Conservation (phyloP, 2,797 vertebrate species). For the Diglossa cyanea region DNA sequence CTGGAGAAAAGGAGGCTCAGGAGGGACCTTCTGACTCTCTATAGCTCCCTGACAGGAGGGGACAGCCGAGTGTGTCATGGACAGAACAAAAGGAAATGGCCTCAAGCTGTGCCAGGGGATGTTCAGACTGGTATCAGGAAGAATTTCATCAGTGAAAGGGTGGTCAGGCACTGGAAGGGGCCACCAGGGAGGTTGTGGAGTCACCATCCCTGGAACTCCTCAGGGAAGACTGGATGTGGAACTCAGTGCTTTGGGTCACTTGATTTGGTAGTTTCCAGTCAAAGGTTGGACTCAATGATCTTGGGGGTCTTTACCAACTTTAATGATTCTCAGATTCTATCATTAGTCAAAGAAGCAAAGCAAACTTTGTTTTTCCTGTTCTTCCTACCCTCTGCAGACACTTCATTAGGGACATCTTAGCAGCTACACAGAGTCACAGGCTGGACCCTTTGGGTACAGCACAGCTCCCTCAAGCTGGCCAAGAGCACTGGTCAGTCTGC, state of each 20-base stretch:
- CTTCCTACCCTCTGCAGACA: not conserved
- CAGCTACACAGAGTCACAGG: not conserved
- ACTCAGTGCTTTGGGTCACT: not conserved
- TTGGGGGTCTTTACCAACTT: not conserved
- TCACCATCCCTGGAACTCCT: not conserved
- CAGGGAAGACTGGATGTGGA: not conserved
- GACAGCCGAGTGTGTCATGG: accelerated
- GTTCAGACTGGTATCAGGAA: not conserved
- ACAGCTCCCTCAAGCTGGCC: not conserved
- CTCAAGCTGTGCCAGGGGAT: not conserved
- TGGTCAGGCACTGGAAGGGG: not conserved
- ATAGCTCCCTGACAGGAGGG: not conserved
- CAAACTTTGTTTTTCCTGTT: not conserved
- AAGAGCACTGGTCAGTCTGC: not conserved
- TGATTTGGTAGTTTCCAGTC: not conserved
- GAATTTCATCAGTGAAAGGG: not conserved
- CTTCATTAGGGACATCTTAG: accelerated
- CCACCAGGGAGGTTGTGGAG: not conserved
- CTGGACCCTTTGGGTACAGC: not conserved
- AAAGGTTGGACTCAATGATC: not conserved
- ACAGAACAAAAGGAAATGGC: not conserved
- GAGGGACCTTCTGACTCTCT: accelerated
- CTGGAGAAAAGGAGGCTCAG: not conserved
- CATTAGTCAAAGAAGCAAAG: not conserved
- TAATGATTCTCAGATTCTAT: not conserved